Conservation (phyloP, 2,113 vertebrate genomes). For the Coryphaenoides rupestris region DNA sequence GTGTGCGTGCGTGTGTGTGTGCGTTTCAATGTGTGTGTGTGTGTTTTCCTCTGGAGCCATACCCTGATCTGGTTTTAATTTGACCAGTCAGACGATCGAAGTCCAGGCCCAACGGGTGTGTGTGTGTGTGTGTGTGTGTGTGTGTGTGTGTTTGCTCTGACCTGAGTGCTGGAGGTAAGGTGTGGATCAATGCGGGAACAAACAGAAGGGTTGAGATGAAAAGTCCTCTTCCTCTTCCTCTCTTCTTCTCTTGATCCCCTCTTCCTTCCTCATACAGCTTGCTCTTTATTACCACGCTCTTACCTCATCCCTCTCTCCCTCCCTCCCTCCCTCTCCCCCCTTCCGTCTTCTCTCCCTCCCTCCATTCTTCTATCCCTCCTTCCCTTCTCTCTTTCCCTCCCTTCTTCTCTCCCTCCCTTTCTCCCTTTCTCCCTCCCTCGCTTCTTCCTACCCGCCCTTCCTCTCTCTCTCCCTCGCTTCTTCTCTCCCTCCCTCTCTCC, state of each 20-base stretch:
- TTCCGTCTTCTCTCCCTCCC: neutral
- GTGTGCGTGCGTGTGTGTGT: too few species aligned
- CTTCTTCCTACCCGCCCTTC: neutral
- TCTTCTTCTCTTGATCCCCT: neutral
- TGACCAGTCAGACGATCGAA: slow-evolving; percentile 64
- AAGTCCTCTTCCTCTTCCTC: slow-evolving; percentile 24
- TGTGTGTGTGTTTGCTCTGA: slow-evolving; percentile 32
- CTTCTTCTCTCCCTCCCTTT: too few species aligned
- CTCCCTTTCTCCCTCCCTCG: neutral
- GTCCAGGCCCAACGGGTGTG: slow-evolving; percentile 36
- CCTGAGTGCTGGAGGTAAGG: slow-evolving; percentile 49
- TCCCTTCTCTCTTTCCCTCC: neutral
- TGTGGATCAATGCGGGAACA: slow-evolving; percentile 63
- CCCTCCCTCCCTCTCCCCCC: neutral
- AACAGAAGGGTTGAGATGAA: slow-evolving; percentile 54
- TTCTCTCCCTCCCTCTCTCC: too few species aligned
- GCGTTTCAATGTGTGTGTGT: neutral
- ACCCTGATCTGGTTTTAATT: slow-evolving; percentile 71
- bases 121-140: slow-evolving; percentile 8
- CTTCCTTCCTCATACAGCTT: neutral
- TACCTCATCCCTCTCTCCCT: too few species aligned
- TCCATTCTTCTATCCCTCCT: neutral
- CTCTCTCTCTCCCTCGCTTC: too few species aligned
- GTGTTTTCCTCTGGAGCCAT: slow-evolving; percentile 31
- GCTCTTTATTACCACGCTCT: neutral